Evolutionary conservation across 2,888 invertebrate genomes (phyloP).

Genomic region (Melinaea marsaeus): DNA sequence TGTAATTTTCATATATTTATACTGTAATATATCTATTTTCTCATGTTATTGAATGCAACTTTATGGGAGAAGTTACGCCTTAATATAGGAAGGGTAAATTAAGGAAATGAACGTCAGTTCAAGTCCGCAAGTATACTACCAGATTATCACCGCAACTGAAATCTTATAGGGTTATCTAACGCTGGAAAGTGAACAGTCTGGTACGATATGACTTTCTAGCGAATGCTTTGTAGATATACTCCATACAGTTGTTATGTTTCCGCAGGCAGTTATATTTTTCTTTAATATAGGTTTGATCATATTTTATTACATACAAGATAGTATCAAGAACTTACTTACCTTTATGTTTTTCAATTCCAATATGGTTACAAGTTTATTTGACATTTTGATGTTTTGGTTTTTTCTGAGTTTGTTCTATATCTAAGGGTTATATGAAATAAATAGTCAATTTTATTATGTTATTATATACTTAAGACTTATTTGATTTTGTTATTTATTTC

Average conservation of each 20-base stretch:
- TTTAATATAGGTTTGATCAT: conserved; percentile 61
- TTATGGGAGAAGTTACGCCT: conserved; percentile 11
- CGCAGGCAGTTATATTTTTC: conserved; percentile 62
- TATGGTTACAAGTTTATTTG: too few species aligned
- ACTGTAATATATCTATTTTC: conserved; percentile 11
- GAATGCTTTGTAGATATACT: conserved; percentile 46
- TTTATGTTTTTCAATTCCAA: too few species aligned
- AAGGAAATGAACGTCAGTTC: background rate
- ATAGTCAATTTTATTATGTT: too few species aligned
- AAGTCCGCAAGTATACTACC: conserved; percentile 3
- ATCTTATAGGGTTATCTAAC: conserved; percentile 46
- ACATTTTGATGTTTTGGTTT: too few species aligned
- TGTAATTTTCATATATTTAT: too few species aligned
- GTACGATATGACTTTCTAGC: conserved; percentile 40
- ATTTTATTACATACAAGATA: conserved; percentile 65
- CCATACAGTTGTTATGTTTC: conserved; percentile 61
- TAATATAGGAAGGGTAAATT: conserved; percentile 9
- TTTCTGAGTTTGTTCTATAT: too few species aligned
- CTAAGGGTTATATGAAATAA: too few species aligned
- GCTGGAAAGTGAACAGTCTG: conserved; percentile 59
- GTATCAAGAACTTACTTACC: conserved; percentile 33
- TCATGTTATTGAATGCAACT: conserved; percentile 8
- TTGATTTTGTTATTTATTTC: too few species aligned
- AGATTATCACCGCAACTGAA: conserved; percentile 25
- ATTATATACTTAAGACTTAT: too few species aligned